phyloP scores from a whole-genome alignment of 2,888 invertebrate genomes.

The Torymus texanus region DNA sequence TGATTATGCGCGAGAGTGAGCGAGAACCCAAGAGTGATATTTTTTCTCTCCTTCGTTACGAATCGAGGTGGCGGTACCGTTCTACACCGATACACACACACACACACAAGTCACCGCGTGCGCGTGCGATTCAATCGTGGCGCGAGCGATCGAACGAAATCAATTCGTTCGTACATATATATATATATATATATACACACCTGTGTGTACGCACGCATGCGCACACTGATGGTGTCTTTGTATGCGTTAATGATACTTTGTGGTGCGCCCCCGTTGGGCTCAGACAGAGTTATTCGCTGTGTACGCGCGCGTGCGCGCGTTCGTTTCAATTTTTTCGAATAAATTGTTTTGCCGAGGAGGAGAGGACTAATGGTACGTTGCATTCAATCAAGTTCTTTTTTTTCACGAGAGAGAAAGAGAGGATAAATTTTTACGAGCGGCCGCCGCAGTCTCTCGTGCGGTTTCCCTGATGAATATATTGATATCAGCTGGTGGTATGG shows the following conservation, averaged over 20 bases:
- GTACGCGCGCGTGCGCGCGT: not conserved
- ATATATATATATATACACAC: too few species aligned
- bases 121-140: constrained; percentile 26
- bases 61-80: constrained; percentile 44
- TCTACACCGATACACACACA: constrained; percentile 26
- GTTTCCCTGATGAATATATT: too few species aligned
- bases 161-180: not conserved
- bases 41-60: constrained; percentile 11
- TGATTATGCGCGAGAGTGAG: constrained; percentile 31
- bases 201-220: not conserved
- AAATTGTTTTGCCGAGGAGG: not conserved
- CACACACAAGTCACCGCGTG: too few species aligned
- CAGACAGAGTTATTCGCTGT: not conserved
- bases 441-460: too few species aligned
- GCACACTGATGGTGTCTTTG: not conserved
- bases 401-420: too few species aligned
- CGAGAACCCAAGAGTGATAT: constrained; percentile 1
- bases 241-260: constrained; percentile 25
- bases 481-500: too few species aligned
- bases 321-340: constrained; percentile 22
- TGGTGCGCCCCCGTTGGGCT: not conserved
- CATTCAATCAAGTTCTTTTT: too few species aligned
- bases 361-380: too few species aligned
- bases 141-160: constrained; percentile 36
- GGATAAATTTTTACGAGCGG: too few species aligned